phyloP scores from a whole-genome alignment of 2,888 invertebrate genomes.

The Polia nebulosa region DNA sequence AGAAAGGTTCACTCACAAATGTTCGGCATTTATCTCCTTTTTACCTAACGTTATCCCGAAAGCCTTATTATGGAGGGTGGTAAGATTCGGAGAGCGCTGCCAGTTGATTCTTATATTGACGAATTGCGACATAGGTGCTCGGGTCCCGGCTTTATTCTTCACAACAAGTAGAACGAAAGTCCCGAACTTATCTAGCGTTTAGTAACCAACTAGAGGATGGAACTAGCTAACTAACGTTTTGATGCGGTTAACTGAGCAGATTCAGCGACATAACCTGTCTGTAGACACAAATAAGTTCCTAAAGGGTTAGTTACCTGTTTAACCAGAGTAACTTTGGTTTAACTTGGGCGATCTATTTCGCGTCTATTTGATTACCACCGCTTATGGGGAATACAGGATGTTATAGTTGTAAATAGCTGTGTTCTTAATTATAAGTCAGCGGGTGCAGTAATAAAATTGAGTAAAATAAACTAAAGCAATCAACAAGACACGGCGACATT shows the following conservation, averaged over 20 bases:
- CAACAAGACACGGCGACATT: conserved; percentile 69
- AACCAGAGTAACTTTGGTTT: conserved; percentile 52
- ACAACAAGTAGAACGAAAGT: conserved; percentile 44
- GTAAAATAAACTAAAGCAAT: conserved; percentile 70
- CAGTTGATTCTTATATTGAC: conserved; percentile 57
- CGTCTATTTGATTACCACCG: conserved; percentile 65
- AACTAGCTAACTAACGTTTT: conserved; percentile 64
- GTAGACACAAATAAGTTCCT: conserved; percentile 58
- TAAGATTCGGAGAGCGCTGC: conserved; percentile 42
- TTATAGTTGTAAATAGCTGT: conserved; percentile 32
- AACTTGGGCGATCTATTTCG: conserved; percentile 54
- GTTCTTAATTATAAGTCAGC: conserved; percentile 68
- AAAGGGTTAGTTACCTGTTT: conserved; percentile 62
- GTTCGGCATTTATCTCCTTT: conserved; percentile 67
- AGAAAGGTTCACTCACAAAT: conserved; percentile 72
- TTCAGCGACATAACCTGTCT: conserved; percentile 60
- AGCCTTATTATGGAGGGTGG: conserved; percentile 54
- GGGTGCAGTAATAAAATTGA: conserved; percentile 69
- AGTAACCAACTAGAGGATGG: conserved; percentile 51
- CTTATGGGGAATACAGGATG: conserved; percentile 46
- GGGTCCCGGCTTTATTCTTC: conserved; percentile 49
- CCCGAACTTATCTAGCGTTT: conserved; percentile 45
- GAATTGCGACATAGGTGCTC: conserved; percentile 55
- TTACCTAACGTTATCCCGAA: conserved; percentile 55
- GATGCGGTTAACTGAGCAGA: conserved; percentile 64